Percentiles rank a stretch among this genome's conserved stretches.
phyloP scores from a whole-genome alignment of 2,797 vertebrate species.

The Chiroxiphia lanceolata region DNA sequence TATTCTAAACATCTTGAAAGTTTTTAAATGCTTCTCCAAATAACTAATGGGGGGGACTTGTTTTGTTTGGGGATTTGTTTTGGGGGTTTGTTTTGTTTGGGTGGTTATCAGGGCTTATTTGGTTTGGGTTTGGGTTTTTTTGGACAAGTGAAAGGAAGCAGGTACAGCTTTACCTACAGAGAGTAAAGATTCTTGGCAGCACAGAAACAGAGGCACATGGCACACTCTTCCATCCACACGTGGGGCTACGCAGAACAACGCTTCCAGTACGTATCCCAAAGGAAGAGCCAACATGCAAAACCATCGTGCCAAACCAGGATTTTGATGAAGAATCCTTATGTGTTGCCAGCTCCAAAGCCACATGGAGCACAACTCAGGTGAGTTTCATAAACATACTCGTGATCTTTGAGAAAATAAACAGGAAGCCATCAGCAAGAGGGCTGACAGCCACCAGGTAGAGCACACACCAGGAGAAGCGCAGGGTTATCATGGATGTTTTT shows the following conservation, averaged over 20 bases:
- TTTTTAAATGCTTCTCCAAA: background rate
- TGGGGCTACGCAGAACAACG: background rate
- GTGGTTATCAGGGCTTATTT: background rate
- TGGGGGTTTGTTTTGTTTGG: background rate
- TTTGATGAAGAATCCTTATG: rapidly evolving
- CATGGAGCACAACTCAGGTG: background rate
- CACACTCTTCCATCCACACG: rapidly evolving
- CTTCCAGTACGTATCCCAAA: background rate
- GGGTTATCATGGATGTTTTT: background rate
- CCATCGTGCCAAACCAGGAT: rapidly evolving
- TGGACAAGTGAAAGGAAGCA: background rate
- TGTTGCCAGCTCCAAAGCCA: background rate
- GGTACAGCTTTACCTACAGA: background rate
- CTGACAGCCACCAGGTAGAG: background rate
- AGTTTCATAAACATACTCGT: background rate
- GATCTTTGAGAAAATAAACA: background rate
- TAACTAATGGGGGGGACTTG: background rate
- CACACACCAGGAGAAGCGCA: background rate
- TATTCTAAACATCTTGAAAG: background rate
- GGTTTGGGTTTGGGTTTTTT: background rate
- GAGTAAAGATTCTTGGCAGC: background rate
- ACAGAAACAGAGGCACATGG: background rate
- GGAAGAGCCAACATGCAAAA: background rate
- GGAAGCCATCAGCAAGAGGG: background rate
- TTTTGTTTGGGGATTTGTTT: background rate